Conservation (phyloP, 2,888 invertebrate genomes). For the Drosophila monieri region DNA sequence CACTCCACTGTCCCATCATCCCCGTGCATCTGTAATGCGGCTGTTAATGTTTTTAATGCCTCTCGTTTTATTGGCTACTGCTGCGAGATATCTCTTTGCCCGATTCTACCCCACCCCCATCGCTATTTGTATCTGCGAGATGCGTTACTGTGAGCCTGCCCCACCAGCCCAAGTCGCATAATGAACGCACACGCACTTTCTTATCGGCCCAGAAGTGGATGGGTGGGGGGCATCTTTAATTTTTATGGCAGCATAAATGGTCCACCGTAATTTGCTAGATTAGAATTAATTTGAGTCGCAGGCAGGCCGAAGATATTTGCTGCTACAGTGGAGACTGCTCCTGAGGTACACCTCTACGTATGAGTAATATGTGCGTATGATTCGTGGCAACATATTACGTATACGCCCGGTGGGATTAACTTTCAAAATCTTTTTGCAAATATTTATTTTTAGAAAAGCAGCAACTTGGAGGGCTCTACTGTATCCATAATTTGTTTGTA, state of each 20-base stretch:
- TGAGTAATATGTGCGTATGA: background rate
- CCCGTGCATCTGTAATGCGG: constrained; percentile 64
- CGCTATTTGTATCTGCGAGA: constrained; percentile 28
- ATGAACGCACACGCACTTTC: constrained; percentile 68
- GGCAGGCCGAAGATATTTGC: constrained; percentile 32
- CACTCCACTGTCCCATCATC: constrained; percentile 16
- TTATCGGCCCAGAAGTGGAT: constrained; percentile 34
- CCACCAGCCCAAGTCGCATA: constrained; percentile 31
- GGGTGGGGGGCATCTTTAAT: constrained; percentile 69
- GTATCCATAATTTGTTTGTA: constrained; percentile 37
- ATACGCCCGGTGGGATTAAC: background rate
- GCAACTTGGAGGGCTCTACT: background rate
- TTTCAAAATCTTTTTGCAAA: background rate
- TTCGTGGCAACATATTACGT: background rate
- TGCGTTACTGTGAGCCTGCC: constrained; percentile 41
- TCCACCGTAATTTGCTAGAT: constrained; percentile 77
- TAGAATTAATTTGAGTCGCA: constrained; percentile 76
- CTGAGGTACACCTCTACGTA: background rate
- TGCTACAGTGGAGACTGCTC: constrained; percentile 18
- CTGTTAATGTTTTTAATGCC: constrained; percentile 77
- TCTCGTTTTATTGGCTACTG: constrained; percentile 71
- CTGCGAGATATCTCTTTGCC: constrained; percentile 26
- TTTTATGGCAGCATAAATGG: constrained; percentile 78
- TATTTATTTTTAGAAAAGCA: background rate
- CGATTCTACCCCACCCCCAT: background rate